These are phyloP conservation scores for Zenarchopterus dispar DNA, from an alignment of 2,797 vertebrate genomes.

Conservation along the genomic window DNA sequence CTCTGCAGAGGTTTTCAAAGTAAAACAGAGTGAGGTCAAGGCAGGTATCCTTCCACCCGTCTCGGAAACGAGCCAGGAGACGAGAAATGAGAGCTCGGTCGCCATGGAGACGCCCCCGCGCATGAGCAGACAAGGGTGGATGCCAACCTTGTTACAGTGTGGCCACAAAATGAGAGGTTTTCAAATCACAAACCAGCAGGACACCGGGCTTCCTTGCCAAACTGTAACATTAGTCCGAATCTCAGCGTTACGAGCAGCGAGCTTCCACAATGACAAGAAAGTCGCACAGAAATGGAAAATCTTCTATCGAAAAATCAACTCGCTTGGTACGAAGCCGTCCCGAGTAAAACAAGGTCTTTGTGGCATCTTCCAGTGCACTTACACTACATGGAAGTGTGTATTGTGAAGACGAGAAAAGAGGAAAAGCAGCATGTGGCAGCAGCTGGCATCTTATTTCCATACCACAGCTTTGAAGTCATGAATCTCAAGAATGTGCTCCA, in stretches of 20 bases:
- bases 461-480: slow-evolving; percentile 1
- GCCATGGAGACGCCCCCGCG: slow-evolving; percentile 59
- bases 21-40: no score
- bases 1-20: no score
- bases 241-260: no score
- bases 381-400: no score
- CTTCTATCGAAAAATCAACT: not conserved
- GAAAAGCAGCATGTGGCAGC: slow-evolving; percentile 12
- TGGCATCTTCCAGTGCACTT: slow-evolving; percentile 2
- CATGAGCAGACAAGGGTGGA: slow-evolving; percentile 34
- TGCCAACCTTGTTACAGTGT: slow-evolving; percentile 49
- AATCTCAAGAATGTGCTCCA: not conserved
- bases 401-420: not conserved
- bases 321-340: slow-evolving; percentile 19
- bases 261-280: no score
- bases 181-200: not conserved
- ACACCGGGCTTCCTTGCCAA: no score
- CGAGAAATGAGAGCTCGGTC: slow-evolving; percentile 47
- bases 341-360: slow-evolving; percentile 16
- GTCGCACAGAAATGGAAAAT: no score
- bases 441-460: not conserved
- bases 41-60: not conserved
- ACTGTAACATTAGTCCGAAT: no score
- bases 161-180: slow-evolving; percentile 66
- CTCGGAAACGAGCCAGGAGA: slow-evolving; percentile 28